Base-by-base conservation (phyloP, 2,797 vertebrate genomes). In the Parauchenoglanis punctatus region DNA sequence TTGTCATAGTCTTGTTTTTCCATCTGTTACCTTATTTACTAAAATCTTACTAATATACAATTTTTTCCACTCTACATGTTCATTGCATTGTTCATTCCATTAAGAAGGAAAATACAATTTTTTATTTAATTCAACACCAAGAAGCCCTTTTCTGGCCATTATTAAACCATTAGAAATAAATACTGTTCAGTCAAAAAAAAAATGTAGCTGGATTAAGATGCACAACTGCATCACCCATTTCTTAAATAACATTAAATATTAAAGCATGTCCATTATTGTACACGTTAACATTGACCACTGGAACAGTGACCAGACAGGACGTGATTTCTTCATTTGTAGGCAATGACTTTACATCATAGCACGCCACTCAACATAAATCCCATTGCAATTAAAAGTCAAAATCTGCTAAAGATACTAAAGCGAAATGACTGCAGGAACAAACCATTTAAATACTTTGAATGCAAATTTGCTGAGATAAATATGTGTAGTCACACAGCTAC, bases 401-500 rank as follows among this genome's bases (percentile, higher is more conserved):
- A 46, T 65, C 58, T 82, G 80, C 59, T 82, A 75, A 75, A 80
- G 40, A 87, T 31, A 87, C 44, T n/a, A 85, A 88, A 88, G 85
- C 82, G 56, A 80, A 67, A 52, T 90, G 46, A 87, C 49, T 35
- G 78, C 59, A 28, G 76, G 54, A 85, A 83, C 70, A 49, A 89
- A 75, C 63, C 28, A 54, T 13, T 87, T 44, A 85, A 31, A 18
- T 76, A 52, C 67, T 8, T 7, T 17, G 17, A 68, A 88, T 93
- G 93, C 88, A 90, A 65, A 44, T 73, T 17, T 92, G 85, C 88
- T 89, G 1, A 28, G 31, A 59, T 59, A 81, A 59, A 61, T 40
- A 4, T 63, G 40, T 81, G 35, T 81, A 46, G 49, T 7, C 49
- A 90, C 91, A 77, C 89, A 93, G 91, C 91, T 86, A 91, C 90